Conservation (phyloP, 2,113 vertebrate genomes). For the Blennius ocellaris region DNA sequence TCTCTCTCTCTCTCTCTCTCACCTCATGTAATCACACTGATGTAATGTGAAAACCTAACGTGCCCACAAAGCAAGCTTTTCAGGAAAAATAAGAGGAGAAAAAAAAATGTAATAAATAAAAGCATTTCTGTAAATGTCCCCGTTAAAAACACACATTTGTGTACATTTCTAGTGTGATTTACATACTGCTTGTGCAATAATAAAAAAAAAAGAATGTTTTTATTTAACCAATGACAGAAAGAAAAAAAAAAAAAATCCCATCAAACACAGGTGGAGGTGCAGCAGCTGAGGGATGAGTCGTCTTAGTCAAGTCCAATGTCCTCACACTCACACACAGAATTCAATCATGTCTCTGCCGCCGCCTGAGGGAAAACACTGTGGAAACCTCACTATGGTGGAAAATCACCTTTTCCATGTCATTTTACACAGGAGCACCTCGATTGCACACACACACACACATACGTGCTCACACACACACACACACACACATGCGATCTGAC, state of each 20-base stretch:
- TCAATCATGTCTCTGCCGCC: constrained; percentile 72
- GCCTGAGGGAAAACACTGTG: constrained; percentile 64
- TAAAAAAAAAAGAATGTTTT: too few species aligned
- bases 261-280: constrained; percentile 11
- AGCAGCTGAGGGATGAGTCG: constrained; percentile 14
- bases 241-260: constrained; percentile 1
- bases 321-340: constrained; percentile 51
- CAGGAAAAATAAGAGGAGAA: constrained; percentile 17
- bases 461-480: constrained; percentile 29
- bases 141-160: not conserved
- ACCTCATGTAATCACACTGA: constrained; percentile 1
- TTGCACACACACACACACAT: constrained; percentile 4
- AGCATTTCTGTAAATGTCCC: not conserved
- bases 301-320: constrained; percentile 17
- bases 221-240: constrained; percentile 12
- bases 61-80: constrained; percentile 36
- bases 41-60: constrained; percentile 3
- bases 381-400: constrained; percentile 73
- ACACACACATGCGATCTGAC: constrained; percentile 7
- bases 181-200: not conserved
- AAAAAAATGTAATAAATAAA: not conserved
- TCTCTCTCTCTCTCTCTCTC: not conserved
- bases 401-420: constrained; percentile 80
- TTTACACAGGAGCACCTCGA: constrained; percentile 61
- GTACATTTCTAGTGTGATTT: not conserved